Base-by-base conservation (phyloP, 2,888 invertebrate species). In the Leptopterna dolabrata region DNA sequence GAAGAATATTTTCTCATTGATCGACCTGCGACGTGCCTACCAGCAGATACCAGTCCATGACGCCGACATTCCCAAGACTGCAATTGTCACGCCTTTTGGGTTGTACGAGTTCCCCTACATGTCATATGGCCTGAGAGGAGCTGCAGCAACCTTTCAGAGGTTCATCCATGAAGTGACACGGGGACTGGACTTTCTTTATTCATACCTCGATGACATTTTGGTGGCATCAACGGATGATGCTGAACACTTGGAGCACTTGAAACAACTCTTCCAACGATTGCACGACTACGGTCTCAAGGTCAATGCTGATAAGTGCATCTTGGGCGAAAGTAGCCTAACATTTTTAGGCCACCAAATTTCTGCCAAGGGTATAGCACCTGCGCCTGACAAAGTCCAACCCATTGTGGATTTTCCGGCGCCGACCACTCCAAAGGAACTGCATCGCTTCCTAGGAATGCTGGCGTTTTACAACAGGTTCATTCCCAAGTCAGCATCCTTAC, bases 391-490 rank as follows among this genome's bases (percentile, higher is more conserved):
- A 55, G 87, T 89, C 41, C 30, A 76, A 84, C 76, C 86, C 1
- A 63, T 89, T 19, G 43, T 30, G 9, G 81, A 86, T 14, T 88
- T 82, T 51, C 71, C 71, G 1, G 16, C 27, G 51, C 82, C 82
- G 1, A 63, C 70, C 3, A 63, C 87, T 9, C 1, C 63, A n/a
- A 14, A 19, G 2, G 63, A 63, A 13, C 30, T 82, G 2, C 27
- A 90, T 6, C 88, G 90, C 4, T 91, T 91, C 88, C 76, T 92
- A 0, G 91, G 91, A 0, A 91, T 91, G 90, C 16, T 91, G 0
- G 92, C 91, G 88, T 91, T 91, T 89, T 92, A 91, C 55, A 86
- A 92, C 1, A 85, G 91, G 4, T 92, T 90, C 88, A 89, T 92
- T 0, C 91, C 91, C 1, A 43, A 90, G 2, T 91, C 92, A 1